Evolutionary conservation across 2,888 invertebrate species (phyloP).

Genomic region (Agrilus mali): DNA sequence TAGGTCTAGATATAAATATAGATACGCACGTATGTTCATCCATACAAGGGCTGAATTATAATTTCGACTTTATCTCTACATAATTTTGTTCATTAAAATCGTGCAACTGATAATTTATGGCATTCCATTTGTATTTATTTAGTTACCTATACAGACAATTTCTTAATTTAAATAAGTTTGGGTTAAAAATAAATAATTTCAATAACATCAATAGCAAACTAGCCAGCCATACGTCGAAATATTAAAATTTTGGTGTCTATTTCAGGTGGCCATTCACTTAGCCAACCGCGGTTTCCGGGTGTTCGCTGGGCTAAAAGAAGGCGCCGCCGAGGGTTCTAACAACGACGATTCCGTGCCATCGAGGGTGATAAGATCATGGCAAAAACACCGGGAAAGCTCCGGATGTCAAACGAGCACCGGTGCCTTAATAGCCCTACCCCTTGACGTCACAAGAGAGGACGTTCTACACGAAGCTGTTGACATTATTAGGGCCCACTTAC

Average conservation of each 20-base stretch:
- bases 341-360: conserved; percentile 48
- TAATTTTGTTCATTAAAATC: too few species aligned
- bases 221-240: too few species aligned
- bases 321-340: conserved; percentile 38
- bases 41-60: too few species aligned
- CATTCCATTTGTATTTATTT: too few species aligned
- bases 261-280: conserved; percentile 54
- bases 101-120: too few species aligned
- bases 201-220: too few species aligned
- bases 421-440: conserved; percentile 52
- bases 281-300: conserved; percentile 64
- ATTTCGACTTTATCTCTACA: too few species aligned
- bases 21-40: too few species aligned
- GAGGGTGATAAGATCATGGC: conserved; percentile 38
- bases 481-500: conserved; percentile 65
- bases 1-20: too few species aligned
- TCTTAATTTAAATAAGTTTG: too few species aligned
- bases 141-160: too few species aligned
- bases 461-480: conserved; percentile 66
- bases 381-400: conserved; percentile 32
- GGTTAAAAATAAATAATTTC: too few species aligned
- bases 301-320: conserved; percentile 57
- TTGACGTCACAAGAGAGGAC: conserved; percentile 73
- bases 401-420: conserved; percentile 22
- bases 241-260: conserved; percentile 10